Percentiles rank a stretch among this genome's conserved stretches.
Evolutionary conservation across 2,797 vertebrate species (phyloP).

Genomic region (Poeciliopsis paucimaculata): DNA sequence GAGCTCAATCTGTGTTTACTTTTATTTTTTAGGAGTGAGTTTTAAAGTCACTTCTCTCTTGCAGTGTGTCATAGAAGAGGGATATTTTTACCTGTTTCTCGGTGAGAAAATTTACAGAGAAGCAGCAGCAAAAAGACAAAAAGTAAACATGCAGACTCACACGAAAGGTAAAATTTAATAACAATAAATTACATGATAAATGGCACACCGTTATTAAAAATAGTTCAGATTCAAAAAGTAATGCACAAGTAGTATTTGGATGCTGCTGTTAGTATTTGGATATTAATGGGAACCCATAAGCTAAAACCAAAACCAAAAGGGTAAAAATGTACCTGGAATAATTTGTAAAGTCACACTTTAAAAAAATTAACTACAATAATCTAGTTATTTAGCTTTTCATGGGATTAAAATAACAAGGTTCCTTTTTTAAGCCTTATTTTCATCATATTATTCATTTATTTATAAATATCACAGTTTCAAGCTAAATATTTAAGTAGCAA

Average conservation of each 20-base stretch:
- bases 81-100: background rate
- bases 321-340: too few relatives aligned
- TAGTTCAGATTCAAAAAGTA: background rate
- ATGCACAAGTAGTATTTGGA: background rate
- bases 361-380: too few relatives aligned
- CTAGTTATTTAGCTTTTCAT: too few relatives aligned
- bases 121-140: background rate
- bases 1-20: background rate
- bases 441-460: too few relatives aligned
- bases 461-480: background rate
- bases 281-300: background rate
- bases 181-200: background rate
- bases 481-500: too few relatives aligned
- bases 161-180: background rate
- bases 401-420: too few relatives aligned
- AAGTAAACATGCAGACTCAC: background rate
- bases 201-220: background rate
- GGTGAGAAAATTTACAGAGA: background rate
- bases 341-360: too few relatives aligned
- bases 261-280: background rate
- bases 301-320: background rate
- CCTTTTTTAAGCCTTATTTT: too few relatives aligned
- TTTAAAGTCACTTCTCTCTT: background rate
- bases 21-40: background rate
- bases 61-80: background rate